Evolutionary conservation across 1,140 invertebrate species (phyloP).

Genomic region (Drosophila parabipectinata): DNA sequence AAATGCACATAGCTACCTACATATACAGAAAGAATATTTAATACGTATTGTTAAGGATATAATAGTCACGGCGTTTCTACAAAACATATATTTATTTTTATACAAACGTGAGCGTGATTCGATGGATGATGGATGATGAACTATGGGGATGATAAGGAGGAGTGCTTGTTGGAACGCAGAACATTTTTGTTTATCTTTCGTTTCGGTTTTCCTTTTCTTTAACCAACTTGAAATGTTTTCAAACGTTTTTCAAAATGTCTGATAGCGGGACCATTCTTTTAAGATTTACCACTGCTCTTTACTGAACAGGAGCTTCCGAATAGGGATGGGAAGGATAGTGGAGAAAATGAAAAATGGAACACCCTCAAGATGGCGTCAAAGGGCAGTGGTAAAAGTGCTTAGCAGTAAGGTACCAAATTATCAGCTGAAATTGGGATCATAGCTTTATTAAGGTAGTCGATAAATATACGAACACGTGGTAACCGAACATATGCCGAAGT

Average conservation of each 20-base stretch:
- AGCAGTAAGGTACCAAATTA: conserved; percentile 84
- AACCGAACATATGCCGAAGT: conserved; percentile 24
- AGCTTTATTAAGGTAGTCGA: conserved; percentile 84
- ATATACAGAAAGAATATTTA: conserved; percentile 38
- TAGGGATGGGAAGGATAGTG: neutral
- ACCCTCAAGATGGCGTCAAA: conserved; percentile 32
- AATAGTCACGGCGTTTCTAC: conserved; percentile 62
- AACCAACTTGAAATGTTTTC: conserved; percentile 79
- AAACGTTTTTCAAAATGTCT: conserved; percentile 84
- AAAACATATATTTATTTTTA: conserved; percentile 80
- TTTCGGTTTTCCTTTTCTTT: conserved; percentile 64
- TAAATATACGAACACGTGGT: conserved; percentile 59
- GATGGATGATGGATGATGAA: conserved; percentile 25
- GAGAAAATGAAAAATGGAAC: neutral
- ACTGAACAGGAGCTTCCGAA: neutral
- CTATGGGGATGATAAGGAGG: conserved; percentile 18
- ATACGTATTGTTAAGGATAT: conserved; percentile 47
- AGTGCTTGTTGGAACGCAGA: conserved; percentile 51
- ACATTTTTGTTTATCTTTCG: conserved; percentile 60
- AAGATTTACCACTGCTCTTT: conserved; percentile 84
- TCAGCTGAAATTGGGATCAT: conserved; percentile 85
- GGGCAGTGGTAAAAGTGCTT: conserved; percentile 84
- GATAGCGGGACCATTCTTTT: conserved; percentile 84
- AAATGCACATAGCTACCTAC: conserved; percentile 70
- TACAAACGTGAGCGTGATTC: conserved; percentile 66